These are phyloP conservation scores for Hypomecis punctinalis DNA, from an alignment of 2,888 invertebrate species.

Conservation along the genomic window DNA sequence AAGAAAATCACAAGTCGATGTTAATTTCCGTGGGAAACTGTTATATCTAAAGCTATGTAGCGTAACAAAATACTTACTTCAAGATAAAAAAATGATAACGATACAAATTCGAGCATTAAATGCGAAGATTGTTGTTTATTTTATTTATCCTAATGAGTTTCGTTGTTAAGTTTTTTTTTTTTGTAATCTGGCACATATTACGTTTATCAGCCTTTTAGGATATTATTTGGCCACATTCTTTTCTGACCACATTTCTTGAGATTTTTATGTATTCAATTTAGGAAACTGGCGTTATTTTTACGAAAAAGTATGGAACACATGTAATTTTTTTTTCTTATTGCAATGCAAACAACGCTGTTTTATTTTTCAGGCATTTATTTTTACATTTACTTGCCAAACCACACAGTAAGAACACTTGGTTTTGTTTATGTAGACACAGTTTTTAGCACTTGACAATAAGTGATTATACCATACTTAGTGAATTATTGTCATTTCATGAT, in stretches of 20 bases:
- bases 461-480: too few species aligned
- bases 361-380: too few species aligned
- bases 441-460: background rate
- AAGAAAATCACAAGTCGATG: conserved; percentile 46
- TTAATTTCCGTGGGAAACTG: conserved; percentile 69
- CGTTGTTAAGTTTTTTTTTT: conserved; percentile 1
- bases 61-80: conserved; percentile 57
- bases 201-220: conserved; percentile 1
- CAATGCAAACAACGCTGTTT: too few species aligned
- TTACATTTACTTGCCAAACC: too few species aligned
- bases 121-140: conserved; percentile 3
- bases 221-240: background rate
- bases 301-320: too few species aligned
- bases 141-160: background rate
- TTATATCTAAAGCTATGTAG: conserved; percentile 60
- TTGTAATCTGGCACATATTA: background rate
- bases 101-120: conserved; percentile 20
- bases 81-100: conserved; percentile 24
- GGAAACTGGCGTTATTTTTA: too few species aligned
- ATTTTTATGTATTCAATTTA: too few species aligned
- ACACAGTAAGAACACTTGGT: background rate
- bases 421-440: background rate
- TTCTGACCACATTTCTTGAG: background rate
- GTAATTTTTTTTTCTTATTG: too few species aligned
- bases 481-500: too few species aligned